Evolutionary conservation across 2,113 vertebrate genomes (phyloP).

Genomic region (Lethenteron reissneri): DNA sequence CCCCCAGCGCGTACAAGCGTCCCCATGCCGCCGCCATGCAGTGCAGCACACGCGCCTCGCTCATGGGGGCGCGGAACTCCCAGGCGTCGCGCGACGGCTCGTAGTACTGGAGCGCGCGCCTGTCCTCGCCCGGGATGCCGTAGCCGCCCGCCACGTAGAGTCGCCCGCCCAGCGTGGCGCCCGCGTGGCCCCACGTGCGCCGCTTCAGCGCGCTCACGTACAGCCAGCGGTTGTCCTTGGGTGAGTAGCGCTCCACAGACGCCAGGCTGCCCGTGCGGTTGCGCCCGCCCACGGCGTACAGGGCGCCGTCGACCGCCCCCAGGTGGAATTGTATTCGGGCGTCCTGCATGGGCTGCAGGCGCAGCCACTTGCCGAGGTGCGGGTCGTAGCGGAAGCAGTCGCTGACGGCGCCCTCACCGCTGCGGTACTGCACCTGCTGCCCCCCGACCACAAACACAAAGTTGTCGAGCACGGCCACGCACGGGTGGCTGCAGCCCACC

Average conservation of each 20-base stretch:
- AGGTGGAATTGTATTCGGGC: slow-evolving; percentile 89
- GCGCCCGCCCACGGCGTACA: slow-evolving; percentile 74
- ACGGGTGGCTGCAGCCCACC: slow-evolving; percentile 63
- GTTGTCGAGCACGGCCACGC: slow-evolving; percentile 69
- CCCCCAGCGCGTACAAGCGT: slow-evolving; percentile 56
- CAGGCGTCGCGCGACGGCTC: slow-evolving; percentile 44
- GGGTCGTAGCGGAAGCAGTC: slow-evolving; percentile 70
- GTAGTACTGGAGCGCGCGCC: slow-evolving; percentile 71
- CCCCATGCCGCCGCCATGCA: slow-evolving; percentile 43
- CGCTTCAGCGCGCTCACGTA: slow-evolving; percentile 60
- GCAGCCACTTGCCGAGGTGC: slow-evolving; percentile 63
- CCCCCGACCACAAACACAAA: slow-evolving; percentile 79
- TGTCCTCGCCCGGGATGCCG: slow-evolving; percentile 71
- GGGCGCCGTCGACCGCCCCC: slow-evolving; percentile 35
- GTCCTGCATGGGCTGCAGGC: slow-evolving; percentile 71
- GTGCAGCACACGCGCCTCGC: slow-evolving; percentile 65
- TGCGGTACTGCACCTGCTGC: slow-evolving; percentile 81
- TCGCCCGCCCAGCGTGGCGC: slow-evolving; percentile 33
- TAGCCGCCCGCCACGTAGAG: slow-evolving; percentile 80
- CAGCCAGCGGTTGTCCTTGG: slow-evolving; percentile 60
- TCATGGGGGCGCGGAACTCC: slow-evolving; percentile 71
- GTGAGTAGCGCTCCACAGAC: slow-evolving; percentile 70
- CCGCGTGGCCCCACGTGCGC: slow-evolving; percentile 81
- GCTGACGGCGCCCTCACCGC: slow-evolving; percentile 70
- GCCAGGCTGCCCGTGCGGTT: slow-evolving; percentile 75